Percentiles rank a stretch among this genome's conserved stretches.
These are phyloP conservation scores for Siniperca scherzeri DNA, from an alignment of 2,797 vertebrate species.

Conservation along the genomic window DNA sequence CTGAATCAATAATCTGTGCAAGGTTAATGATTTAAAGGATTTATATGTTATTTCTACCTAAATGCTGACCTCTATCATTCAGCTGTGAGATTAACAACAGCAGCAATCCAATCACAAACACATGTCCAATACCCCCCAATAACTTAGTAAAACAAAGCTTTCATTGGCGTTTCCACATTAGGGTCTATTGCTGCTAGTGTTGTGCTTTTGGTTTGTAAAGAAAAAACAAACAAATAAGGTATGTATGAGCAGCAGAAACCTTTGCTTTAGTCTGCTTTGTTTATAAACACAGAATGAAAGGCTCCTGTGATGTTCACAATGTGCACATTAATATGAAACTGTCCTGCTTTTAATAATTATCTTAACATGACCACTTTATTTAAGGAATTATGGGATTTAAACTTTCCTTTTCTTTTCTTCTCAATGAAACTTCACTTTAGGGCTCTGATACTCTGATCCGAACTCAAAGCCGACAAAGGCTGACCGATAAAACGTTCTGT, in stretches of 20 bases:
- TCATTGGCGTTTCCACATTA: neutral
- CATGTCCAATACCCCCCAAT: neutral
- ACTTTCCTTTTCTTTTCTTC: conserved; percentile 17
- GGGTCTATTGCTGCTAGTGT: neutral
- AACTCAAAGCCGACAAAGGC: conserved; percentile 36
- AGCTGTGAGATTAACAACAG: neutral
- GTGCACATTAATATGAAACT: neutral
- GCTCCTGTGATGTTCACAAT: neutral
- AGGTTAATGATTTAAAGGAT: conserved; percentile 11
- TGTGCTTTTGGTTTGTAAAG: neutral
- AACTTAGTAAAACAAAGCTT: neutral
- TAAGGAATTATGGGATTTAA: conserved; percentile 18
- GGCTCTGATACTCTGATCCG: neutral
- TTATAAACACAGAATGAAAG: neutral
- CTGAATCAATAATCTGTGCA: conserved; percentile 6
- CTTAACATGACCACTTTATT: neutral
- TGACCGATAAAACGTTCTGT: conserved; percentile 33
- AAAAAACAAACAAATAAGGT: neutral
- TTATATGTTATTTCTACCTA: neutral
- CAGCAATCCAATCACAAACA: conserved; percentile 3
- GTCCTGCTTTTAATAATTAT: neutral
- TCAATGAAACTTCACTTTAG: conserved; percentile 27
- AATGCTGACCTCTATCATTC: neutral
- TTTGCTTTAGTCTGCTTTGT: conserved; percentile 2
- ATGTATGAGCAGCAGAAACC: neutral